Evolutionary conservation across 2,888 invertebrate species (phyloP).

Genomic region (Aricia artaxerxes): DNA sequence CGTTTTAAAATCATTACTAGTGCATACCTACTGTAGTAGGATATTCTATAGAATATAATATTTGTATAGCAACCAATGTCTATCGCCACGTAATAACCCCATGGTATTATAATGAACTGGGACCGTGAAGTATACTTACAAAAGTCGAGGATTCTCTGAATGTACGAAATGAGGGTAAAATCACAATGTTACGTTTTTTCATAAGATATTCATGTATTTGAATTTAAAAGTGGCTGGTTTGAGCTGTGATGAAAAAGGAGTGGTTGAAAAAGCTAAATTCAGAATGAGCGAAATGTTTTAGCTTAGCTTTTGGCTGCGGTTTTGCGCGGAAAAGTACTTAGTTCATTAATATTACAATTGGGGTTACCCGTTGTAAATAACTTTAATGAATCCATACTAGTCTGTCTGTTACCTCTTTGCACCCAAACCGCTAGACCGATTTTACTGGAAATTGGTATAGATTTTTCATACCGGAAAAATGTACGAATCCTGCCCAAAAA

Average conservation of each 20-base stretch:
- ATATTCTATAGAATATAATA: too few species aligned
- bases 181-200: slow-evolving; percentile 22
- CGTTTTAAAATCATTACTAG: too few species aligned
- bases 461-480: background rate
- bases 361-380: too few species aligned
- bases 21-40: too few species aligned
- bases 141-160: slow-evolving; percentile 4
- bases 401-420: too few species aligned
- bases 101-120: slow-evolving; percentile 8
- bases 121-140: slow-evolving; percentile 13
- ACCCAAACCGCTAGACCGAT: too few species aligned
- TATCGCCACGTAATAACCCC: background rate
- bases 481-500: too few species aligned
- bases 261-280: background rate
- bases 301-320: background rate
- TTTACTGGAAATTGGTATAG: too few species aligned
- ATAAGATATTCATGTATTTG: slow-evolving; percentile 20
- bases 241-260: background rate
- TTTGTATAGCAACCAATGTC: background rate
- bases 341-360: too few species aligned
- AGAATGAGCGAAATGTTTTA: background rate
- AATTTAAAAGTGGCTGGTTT: slow-evolving; percentile 17
- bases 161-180: slow-evolving; percentile 16
- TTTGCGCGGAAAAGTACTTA: too few species aligned
- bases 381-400: too few species aligned